Percentiles rank a stretch among this genome's conserved stretches.
Evolutionary conservation across 2,113 vertebrate genomes (phyloP).

Genomic region (human (Homo sapiens)): DNA sequence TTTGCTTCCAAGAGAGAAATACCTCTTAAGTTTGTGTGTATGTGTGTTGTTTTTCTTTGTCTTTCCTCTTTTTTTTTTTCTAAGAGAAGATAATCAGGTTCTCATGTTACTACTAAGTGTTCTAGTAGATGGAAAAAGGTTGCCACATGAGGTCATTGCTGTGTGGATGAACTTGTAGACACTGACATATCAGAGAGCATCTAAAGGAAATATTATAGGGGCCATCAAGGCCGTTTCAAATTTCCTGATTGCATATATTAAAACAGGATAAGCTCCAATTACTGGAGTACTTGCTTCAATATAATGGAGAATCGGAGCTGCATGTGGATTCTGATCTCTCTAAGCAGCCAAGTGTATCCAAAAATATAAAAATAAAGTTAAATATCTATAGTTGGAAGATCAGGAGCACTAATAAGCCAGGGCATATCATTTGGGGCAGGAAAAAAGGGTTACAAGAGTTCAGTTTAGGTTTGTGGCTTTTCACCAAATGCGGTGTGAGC

Average conservation of each 20-base stretch:
- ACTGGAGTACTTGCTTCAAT: constrained; percentile 78
- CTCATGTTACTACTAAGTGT: constrained; percentile 82
- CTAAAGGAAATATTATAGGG: constrained; percentile 88
- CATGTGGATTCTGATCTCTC: constrained; percentile 77
- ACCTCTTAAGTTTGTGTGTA: constrained; percentile 43
- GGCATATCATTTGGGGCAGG: constrained; percentile 6
- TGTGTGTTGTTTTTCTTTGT: constrained; percentile 47
- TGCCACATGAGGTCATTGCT: constrained; percentile 80
- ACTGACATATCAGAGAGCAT: constrained; percentile 82
- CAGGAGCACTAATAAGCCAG: constrained; percentile 30
- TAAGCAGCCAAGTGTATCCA: constrained; percentile 48
- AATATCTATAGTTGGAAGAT: constrained; percentile 73
- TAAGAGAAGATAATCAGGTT: constrained; percentile 72
- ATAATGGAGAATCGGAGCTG: constrained; percentile 83
- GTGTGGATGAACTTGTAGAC: constrained; percentile 84
- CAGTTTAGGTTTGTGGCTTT: constrained; percentile 73
- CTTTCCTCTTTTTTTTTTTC: background rate
- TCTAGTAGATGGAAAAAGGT: constrained; percentile 78
- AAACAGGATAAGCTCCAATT: constrained; percentile 84
- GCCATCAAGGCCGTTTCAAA: constrained; percentile 86
- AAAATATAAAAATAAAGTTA: constrained; percentile 82
- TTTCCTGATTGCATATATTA: constrained; percentile 88
- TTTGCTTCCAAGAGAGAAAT: constrained; percentile 2
- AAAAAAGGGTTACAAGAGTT: constrained; percentile 34
- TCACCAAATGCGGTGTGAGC: constrained; percentile 74